Base-by-base conservation (phyloP, 1,140 invertebrate species). In the Mizuhopecten yessoensis region DNA sequence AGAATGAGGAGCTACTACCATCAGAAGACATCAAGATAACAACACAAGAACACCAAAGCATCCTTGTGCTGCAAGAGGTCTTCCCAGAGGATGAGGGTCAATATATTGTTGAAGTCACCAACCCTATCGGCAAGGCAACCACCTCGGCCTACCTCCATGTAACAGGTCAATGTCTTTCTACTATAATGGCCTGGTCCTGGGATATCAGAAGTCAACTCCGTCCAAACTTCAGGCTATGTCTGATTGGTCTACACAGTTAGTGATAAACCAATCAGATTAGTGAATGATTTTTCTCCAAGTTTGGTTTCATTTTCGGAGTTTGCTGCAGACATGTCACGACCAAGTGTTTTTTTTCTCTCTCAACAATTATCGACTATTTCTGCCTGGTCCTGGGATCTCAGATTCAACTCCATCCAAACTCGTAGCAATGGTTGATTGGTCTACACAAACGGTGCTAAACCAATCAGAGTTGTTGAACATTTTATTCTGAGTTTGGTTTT, bases 1-100 rank as follows among this genome's bases (percentile, higher is more conserved):
- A 99, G 96, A 98, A 98, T 34, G 90, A 95, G 39, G 91, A 92
- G 42, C 89, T 96, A 11, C 90, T 92, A 57, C 88, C 93, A 34
- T 91, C 92, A 34, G 88, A 94, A 75, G 94, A 95, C 33, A 94
- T 94, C 87, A 86, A 92, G 29, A 93, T 93, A 34, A 92, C 95
- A 9, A 93, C 88, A 15, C 91, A 94, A 42, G 94, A 96, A 36
- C 92, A 96, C 33, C 91, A 93, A 13, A 91, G 93, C 34, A 94
- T 93, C 91, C 93, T 96, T 34, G 87, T 95, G 17, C 95, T 96
- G 42, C 89, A 93, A 34, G 95, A 96, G 86, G 94, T 95, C 33
- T 94, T 95, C 86, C 92, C 93, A 9, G 94, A 96, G 75, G 95
- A 96, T 92, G 94, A 94, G 93, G 96, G 96, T 34, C 94, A 95